These are phyloP conservation scores for Cheirogaleus major DNA, from an alignment of 2,797 vertebrate species.

Conservation along the genomic window DNA sequence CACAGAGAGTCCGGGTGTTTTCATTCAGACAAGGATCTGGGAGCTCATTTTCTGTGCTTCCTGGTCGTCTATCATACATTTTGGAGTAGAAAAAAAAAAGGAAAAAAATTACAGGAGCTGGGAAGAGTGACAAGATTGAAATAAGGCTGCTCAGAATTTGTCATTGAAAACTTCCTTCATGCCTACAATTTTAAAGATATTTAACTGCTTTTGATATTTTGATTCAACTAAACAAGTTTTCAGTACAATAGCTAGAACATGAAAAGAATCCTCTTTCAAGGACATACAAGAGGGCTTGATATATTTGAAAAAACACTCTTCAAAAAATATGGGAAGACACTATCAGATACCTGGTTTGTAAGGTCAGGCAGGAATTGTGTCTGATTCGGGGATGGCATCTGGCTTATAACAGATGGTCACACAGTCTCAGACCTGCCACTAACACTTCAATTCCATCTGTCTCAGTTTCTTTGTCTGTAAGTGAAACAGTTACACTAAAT, in stretches of 20 bases:
- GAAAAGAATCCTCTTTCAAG: not conserved
- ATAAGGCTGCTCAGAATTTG: not conserved
- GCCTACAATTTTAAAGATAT: not conserved
- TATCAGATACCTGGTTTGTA: not conserved
- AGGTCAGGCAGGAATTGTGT: not conserved
- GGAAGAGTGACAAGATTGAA: not conserved
- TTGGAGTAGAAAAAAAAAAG: not conserved
- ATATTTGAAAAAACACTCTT: not conserved
- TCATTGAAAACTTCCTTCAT: not conserved
- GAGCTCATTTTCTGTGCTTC: not conserved
- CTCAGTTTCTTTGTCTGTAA: not conserved
- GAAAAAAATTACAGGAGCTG: not conserved
- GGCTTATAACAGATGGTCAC: not conserved
- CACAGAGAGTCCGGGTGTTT: not conserved
- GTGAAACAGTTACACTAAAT: not conserved
- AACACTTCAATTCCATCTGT: not conserved
- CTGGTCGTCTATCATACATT: not conserved
- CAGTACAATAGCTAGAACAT: not conserved
- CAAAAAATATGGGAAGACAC: not conserved
- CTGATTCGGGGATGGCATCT: not conserved
- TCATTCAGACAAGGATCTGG: not conserved
- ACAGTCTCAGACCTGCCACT: not conserved
- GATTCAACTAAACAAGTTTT: not conserved
- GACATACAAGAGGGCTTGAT: not conserved
- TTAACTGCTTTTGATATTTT: constrained; percentile 4